phyloP scores from a whole-genome alignment of 2,113 vertebrate species.

The Eulemur macaco region DNA sequence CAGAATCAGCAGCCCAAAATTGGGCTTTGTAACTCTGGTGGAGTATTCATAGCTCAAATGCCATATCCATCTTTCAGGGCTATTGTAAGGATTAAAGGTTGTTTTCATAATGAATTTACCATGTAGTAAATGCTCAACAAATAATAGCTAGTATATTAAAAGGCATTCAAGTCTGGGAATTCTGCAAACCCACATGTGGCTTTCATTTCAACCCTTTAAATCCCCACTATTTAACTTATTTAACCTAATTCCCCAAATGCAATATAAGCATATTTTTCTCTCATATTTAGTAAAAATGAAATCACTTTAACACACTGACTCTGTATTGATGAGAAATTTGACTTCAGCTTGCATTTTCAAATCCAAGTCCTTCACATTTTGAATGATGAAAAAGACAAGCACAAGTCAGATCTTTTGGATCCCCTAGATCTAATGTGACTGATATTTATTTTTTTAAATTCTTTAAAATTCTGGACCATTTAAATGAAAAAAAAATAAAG shows the following conservation, averaged over 20 bases:
- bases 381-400: not conserved
- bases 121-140: not conserved
- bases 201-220: not conserved
- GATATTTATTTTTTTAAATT: not conserved
- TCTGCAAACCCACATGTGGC: not conserved
- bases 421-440: not conserved
- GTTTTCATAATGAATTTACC: not conserved
- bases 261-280: not conserved
- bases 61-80: not conserved
- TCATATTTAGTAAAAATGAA: not conserved
- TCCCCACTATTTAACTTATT: not conserved
- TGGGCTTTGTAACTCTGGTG: not conserved
- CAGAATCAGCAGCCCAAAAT: not conserved
- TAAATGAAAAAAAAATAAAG: not conserved
- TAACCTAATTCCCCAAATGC: not conserved
- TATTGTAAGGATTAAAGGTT: not conserved
- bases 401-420: not conserved
- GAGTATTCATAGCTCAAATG: not conserved
- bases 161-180: not conserved
- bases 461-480: not conserved
- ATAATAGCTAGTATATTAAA: not conserved
- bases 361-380: not conserved
- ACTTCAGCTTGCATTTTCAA: not conserved
- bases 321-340: not conserved
- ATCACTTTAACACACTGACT: not conserved